These are phyloP conservation scores for Euplagia quadripunctaria DNA, from an alignment of 2,888 invertebrate genomes.

Conservation along the genomic window DNA sequence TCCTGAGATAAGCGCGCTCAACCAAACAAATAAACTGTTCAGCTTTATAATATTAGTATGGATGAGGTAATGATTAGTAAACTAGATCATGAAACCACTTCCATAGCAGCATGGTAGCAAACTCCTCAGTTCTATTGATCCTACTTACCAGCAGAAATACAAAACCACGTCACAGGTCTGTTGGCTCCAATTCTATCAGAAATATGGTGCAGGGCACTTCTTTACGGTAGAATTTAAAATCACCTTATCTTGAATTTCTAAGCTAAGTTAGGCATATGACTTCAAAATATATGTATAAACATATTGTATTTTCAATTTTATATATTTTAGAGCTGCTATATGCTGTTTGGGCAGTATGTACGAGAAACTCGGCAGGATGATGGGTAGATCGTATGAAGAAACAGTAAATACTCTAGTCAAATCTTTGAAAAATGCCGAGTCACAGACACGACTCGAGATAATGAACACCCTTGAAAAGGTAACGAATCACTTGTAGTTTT, in stretches of 20 bases:
- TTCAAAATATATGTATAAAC: background rate
- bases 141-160: background rate
- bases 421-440: conserved; percentile 97
- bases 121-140: background rate
- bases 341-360: conserved; percentile 99
- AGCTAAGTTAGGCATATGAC: background rate
- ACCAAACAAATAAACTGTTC: too few relatives aligned
- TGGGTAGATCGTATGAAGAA: conserved; percentile 99
- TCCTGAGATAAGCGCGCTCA: too few relatives aligned
- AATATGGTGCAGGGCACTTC: background rate
- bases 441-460: conserved; percentile 98
- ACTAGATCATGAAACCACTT: background rate
- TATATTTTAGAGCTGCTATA: conserved; percentile 94
- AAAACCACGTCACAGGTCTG: background rate
- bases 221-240: background rate
- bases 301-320: background rate
- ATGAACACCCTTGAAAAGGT: conserved; percentile 99
- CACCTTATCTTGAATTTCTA: background rate
- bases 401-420: conserved; percentile 97
- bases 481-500: background rate
- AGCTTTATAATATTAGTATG: too few relatives aligned
- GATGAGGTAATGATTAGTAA: too few relatives aligned
- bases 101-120: background rate
- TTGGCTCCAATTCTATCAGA: background rate
- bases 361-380: conserved; percentile 99